Base-by-base conservation (phyloP, 2,888 invertebrate genomes). In the Digitonthophagus gazella region DNA sequence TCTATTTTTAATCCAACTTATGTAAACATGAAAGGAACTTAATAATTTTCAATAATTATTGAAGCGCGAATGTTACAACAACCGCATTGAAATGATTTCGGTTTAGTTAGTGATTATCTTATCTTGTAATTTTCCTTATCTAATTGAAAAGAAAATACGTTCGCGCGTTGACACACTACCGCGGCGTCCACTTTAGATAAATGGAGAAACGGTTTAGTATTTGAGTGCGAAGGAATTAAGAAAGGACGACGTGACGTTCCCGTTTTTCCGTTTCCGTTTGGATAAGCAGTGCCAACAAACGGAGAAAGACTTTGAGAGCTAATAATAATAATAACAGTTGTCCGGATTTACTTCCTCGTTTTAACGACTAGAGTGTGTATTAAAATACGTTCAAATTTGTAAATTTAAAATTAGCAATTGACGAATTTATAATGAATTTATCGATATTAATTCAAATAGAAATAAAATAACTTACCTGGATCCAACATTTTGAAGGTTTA, bases 391-490 rank as follows among this genome's bases (percentile, higher is more conserved):
- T 5, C n/a, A 16, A 15, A 14, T 15, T 11, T 57, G 2, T 6
- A 16, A 1, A 11, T 16, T 8, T 2, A 15, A 6, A n/a, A 14
- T 54, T 2, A 14, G 57, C 16, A 3, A 2, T 11, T n/a, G n/a
- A 57, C 14, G 5, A 57, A 1, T 15, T 11, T 2, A 14, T 6
- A 54, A 14, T n/a, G 1, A 54, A 1, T n/a, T n/a, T n/a, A 54
- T 54, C 11, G 54, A 54, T n/a, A n/a, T 54, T n/a, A 54, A 1
- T 54, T 54, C 5, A 73, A 73, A 76, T 77, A 79, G 79, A 83
- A 80, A 74, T 83, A 80, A 76, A 76, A 79, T 82, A 85, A 86
- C 86, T 85, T 84, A 87, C 86, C 86, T 82, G 85, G 79, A 77
- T 85, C 85, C 80, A 86, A 85, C 87, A 87, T 87, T 71, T 74